Evolutionary conservation across 2,797 vertebrate genomes (phyloP).

Genomic region (Rhinella marina): DNA sequence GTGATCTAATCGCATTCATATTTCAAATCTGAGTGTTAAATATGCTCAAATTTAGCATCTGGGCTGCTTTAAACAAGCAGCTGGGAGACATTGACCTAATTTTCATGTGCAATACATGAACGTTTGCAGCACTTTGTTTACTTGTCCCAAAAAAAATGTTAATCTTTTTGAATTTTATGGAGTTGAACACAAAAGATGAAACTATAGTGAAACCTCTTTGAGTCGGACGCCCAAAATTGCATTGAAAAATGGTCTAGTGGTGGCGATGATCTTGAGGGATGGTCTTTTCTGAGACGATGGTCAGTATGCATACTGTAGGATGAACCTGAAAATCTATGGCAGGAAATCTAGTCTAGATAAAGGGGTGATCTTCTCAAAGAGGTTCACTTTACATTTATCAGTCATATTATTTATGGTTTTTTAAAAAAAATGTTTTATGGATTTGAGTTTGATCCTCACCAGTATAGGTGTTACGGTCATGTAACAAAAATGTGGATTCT

Average conservation of each 20-base stretch:
- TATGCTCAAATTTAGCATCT: conserved; percentile 11
- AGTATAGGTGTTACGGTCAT: no score
- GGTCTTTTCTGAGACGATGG: not conserved
- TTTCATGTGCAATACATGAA: conserved; percentile 16
- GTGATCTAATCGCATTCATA: not conserved
- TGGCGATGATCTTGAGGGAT: no score
- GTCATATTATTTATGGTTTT: no score
- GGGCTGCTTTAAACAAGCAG: conserved; percentile 23
- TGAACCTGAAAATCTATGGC: no score
- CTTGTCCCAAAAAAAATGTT: not conserved
- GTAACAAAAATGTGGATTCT: no score
- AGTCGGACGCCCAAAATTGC: not conserved
- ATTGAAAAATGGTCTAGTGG: not conserved
- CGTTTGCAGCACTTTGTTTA: conserved; percentile 24
- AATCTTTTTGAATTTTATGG: conserved; percentile 4
- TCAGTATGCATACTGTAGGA: no score
- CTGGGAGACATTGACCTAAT: conserved; percentile 30
- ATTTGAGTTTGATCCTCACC: no score
- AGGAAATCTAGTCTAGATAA: no score
- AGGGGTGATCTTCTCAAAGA: no score
- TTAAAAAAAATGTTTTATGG: no score
- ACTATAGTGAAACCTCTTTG: not conserved
- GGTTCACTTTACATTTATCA: no score
- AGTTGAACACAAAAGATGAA: not conserved
- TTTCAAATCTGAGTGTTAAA: not conserved